Conservation (phyloP, 2,888 invertebrate species). For the Dicranocentrus wangi region DNA sequence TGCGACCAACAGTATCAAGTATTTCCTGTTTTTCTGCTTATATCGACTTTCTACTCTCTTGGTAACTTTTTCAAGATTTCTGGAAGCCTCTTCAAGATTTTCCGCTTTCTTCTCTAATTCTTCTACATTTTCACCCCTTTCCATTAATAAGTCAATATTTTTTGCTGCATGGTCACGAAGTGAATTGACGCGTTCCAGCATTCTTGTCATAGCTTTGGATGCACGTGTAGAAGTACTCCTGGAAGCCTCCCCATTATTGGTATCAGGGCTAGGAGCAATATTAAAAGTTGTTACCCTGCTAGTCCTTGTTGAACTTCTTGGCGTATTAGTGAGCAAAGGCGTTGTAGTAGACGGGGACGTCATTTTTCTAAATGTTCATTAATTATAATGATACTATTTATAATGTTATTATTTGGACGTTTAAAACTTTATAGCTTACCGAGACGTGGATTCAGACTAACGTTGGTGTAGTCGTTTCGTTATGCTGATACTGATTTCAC, state of each 20-base stretch:
- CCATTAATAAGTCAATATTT: neutral
- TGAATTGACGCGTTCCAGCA: neutral
- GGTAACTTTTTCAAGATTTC: neutral
- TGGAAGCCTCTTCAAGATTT: neutral
- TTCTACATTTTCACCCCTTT: neutral
- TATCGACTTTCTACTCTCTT: neutral
- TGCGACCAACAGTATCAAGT: slow-evolving; percentile 7
- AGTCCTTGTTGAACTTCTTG: neutral
- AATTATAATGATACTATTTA: no score
- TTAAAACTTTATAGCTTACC: no score
- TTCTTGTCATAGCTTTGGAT: neutral
- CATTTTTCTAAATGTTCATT: no score
- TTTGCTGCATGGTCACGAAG: neutral
- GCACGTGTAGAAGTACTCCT: neutral
- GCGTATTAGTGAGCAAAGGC: neutral
- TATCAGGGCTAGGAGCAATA: no score
- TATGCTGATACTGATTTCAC: no score
- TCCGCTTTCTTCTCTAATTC: slow-evolving; percentile 2
- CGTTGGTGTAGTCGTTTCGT: no score
- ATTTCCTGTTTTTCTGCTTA: slow-evolving; percentile 15
- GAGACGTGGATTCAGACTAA: no score
- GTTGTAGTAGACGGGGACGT: slow-evolving; percentile 5
- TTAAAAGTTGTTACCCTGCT: no score
- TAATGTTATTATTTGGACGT: no score
- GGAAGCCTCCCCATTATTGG: no score